Conservation (phyloP, 2,797 vertebrate species). For the Taenioides sp. region DNA sequence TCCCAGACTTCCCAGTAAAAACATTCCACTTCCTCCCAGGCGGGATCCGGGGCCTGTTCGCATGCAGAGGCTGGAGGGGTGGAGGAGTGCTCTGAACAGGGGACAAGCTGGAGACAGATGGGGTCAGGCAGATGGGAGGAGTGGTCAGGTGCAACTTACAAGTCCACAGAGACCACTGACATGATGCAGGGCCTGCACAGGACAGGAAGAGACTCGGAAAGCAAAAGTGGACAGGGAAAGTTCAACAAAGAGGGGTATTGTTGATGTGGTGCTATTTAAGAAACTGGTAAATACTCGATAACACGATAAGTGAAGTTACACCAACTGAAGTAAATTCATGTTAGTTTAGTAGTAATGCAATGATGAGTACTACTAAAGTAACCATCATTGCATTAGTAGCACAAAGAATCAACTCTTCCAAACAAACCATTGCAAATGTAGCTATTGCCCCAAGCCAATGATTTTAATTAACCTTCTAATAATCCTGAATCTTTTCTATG, state of each 20-base stretch:
- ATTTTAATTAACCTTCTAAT: too few species aligned
- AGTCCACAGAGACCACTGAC: slow-evolving; percentile 37
- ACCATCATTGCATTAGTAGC: too few species aligned
- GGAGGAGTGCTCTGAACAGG: slow-evolving; percentile 41
- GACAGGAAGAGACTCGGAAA: slow-evolving; percentile 17
- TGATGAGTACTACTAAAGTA: too few species aligned
- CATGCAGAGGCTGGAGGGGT: slow-evolving; percentile 49
- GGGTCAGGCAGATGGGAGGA: slow-evolving; percentile 55
- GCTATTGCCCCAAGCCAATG: too few species aligned
- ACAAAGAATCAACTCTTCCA: too few species aligned
- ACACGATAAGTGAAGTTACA: neutral
- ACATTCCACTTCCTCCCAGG: slow-evolving; percentile 71
- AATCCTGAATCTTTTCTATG: too few species aligned
- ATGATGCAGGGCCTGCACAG: slow-evolving; percentile 22
- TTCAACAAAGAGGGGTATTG: neutral
- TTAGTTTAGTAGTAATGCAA: too few species aligned
- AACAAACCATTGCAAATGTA: too few species aligned
- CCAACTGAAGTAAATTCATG: too few species aligned
- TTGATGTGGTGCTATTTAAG: neutral
- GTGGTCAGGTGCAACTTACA: slow-evolving; percentile 49
- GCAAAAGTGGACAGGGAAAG: neutral
- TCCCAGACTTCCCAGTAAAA: slow-evolving; percentile 74
- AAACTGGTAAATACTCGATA: neutral
- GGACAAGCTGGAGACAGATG: slow-evolving; percentile 45
- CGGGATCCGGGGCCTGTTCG: slow-evolving; percentile 55